These are phyloP conservation scores for Disparrhopalites patrizii DNA, from an alignment of 2,888 invertebrate species.

Conservation along the genomic window DNA sequence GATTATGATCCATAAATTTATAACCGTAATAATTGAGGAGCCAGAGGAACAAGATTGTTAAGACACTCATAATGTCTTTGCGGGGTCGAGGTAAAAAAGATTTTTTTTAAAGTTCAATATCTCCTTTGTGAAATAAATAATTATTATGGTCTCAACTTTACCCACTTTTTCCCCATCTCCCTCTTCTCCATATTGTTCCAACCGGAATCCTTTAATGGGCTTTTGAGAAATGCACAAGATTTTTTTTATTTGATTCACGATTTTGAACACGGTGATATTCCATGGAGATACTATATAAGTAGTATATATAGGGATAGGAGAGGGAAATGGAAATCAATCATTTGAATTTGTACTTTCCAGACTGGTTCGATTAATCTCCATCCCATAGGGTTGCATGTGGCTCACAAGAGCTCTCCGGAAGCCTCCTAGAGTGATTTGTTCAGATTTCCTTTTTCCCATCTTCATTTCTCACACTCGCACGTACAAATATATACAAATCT, in stretches of 20 bases:
- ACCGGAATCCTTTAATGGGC: conserved; percentile 21
- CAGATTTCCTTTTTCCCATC: conserved; percentile 19
- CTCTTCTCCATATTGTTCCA: not conserved
- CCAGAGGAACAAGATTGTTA: too few relatives aligned
- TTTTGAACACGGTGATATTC: conserved; percentile 21
- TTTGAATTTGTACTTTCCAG: conserved; percentile 20
- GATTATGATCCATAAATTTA: too few relatives aligned
- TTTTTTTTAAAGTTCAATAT: too few relatives aligned
- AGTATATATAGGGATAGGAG: conserved; percentile 31
- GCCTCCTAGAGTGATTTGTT: conserved; percentile 35
- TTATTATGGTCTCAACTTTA: too few relatives aligned
- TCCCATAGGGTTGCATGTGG: conserved; percentile 10
- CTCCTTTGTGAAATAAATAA: too few relatives aligned
- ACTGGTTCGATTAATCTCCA: conserved; percentile 27
- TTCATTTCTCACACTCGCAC: not conserved
- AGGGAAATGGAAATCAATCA: conserved; percentile 39
- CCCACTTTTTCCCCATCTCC: not conserved
- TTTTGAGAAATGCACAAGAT: too few relatives aligned
- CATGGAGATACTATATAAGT: too few relatives aligned
- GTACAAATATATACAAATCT: not conserved
- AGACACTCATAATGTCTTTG: too few relatives aligned
- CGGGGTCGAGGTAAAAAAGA: not conserved
- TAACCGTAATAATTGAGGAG: too few relatives aligned
- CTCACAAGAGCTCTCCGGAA: conserved; percentile 22
- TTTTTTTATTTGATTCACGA: conserved; percentile 7